phyloP scores from a whole-genome alignment of 2,113 vertebrate genomes.

The Larimichthys crocea region DNA sequence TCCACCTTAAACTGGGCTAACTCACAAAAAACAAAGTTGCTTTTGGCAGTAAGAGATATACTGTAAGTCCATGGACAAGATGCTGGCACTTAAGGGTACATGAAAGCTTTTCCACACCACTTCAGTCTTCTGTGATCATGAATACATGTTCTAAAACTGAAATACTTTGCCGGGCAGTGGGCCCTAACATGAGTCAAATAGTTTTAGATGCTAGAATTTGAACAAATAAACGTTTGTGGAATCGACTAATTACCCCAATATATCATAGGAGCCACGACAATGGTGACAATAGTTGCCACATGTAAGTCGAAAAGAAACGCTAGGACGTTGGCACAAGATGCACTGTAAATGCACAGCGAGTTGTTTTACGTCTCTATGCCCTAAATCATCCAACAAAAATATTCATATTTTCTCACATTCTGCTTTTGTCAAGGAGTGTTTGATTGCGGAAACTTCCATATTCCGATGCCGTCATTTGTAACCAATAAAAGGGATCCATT shows the following conservation, averaged over 20 bases:
- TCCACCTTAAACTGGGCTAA: not conserved
- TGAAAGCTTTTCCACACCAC: not conserved
- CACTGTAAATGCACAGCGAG: not conserved
- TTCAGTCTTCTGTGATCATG: not conserved
- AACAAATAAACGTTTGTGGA: not conserved
- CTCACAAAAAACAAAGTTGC: not conserved
- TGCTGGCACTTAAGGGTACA: not conserved
- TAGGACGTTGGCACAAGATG: constrained; percentile 74
- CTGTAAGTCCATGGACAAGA: not conserved
- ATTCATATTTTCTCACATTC: constrained; percentile 26
- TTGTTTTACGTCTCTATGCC: not conserved
- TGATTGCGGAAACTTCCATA: constrained; percentile 76
- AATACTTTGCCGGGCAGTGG: not conserved
- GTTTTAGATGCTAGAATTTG: not conserved
- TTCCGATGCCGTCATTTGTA: constrained; percentile 73
- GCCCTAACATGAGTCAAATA: not conserved
- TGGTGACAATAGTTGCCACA: constrained; percentile 7
- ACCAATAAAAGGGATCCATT: constrained; percentile 40
- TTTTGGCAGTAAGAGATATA: not conserved
- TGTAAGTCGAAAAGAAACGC: constrained; percentile 2
- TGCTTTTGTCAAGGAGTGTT: constrained; percentile 75
- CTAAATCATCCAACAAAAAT: constrained; percentile 6
- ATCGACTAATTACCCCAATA: constrained; percentile 13
- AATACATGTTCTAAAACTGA: not conserved
- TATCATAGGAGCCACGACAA: constrained; percentile 24